Evolutionary conservation across 2,797 vertebrate genomes (phyloP).

Genomic region (Ceyx erithaca): DNA sequence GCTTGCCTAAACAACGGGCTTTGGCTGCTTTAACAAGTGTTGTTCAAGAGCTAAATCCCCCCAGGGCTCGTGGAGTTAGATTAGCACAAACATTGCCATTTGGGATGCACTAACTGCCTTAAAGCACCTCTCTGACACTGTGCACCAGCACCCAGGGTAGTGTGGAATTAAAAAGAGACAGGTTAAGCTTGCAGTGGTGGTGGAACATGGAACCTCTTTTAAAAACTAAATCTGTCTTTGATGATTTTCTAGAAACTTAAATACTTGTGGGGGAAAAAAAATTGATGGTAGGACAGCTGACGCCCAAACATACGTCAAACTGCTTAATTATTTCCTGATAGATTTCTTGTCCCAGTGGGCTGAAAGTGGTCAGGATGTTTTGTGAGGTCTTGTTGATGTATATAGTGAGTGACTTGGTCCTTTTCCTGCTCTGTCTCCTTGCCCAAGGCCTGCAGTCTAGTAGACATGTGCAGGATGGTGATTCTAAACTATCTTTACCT

Average conservation of each 20-base stretch:
- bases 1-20: slow-evolving; percentile 35
- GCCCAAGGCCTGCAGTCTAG: neutral
- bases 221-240: neutral
- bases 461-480: neutral
- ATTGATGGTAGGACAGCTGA: neutral
- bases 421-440: neutral
- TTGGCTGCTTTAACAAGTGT: neutral
- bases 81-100: neutral
- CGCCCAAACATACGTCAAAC: neutral
- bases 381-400: neutral
- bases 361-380: slow-evolving; percentile 6
- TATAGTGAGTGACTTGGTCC: neutral
- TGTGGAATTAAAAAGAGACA: neutral
- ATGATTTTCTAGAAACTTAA: neutral
- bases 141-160: neutral
- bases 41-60: slow-evolving; percentile 30
- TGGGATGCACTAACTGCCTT: neutral
- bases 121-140: neutral
- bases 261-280: neutral
- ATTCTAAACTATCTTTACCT: neutral
- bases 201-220: neutral
- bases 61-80: neutral
- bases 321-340: slow-evolving; percentile 27
- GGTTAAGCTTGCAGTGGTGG: neutral
- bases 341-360: neutral